Conservation (phyloP, 2,797 vertebrate genomes). For the Heterohyrax brucei region DNA sequence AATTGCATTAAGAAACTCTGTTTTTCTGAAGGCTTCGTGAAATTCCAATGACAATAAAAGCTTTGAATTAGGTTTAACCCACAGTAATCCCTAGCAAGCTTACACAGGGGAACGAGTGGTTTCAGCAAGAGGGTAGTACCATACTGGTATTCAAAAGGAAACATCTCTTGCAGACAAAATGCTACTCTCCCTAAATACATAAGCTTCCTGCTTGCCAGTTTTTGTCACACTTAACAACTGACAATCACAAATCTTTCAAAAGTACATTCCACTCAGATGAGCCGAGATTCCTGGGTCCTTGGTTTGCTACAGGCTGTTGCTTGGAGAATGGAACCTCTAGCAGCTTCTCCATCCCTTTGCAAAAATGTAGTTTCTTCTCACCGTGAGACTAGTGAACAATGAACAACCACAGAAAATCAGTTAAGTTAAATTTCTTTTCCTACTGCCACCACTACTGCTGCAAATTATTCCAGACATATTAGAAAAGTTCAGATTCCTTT, state of each 20-base stretch:
- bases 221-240: constrained; percentile 99
- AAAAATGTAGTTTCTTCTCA: background rate
- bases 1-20: background rate
- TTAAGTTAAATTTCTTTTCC: background rate
- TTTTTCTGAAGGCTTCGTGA: background rate
- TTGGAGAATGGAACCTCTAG: background rate
- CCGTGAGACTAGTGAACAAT: background rate
- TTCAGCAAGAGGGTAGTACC: constrained; percentile 99
- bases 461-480: background rate
- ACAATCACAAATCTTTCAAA: constrained; percentile 99
- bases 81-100: constrained; percentile 96
- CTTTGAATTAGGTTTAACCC: constrained; percentile 96
- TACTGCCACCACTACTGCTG: background rate
- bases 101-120: constrained; percentile 98
- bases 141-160: constrained; percentile 97
- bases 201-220: constrained; percentile 96
- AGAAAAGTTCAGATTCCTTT: background rate
- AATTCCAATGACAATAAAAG: background rate
- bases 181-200: constrained; percentile 99
- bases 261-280: constrained; percentile 92
- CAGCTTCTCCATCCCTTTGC: background rate
- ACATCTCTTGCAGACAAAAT: constrained; percentile 99
- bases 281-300: background rate
- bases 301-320: background rate
- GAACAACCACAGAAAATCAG: background rate